These are phyloP conservation scores for Malurus melanocephalus DNA, from an alignment of 2,113 vertebrate genomes.

Conservation along the genomic window DNA sequence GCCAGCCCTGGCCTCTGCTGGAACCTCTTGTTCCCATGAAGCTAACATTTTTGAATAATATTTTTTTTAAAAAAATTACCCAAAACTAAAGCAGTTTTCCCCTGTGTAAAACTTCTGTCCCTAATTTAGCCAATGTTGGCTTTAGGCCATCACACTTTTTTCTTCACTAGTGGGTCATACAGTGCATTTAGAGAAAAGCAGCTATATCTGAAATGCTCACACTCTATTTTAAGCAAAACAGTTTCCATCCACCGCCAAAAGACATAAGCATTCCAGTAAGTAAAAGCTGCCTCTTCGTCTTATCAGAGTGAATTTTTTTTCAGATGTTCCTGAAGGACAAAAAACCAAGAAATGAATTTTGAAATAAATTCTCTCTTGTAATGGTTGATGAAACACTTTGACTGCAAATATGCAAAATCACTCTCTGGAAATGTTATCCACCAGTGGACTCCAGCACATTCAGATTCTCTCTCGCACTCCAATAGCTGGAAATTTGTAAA, in stretches of 20 bases:
- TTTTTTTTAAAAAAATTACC: background rate
- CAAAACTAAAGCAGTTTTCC: conserved; percentile 29
- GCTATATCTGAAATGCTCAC: background rate
- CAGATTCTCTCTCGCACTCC: background rate
- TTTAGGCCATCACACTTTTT: conserved; percentile 6
- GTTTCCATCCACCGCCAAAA: background rate
- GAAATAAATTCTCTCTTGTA: background rate
- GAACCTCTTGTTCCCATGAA: conserved; percentile 64
- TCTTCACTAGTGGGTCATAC: background rate
- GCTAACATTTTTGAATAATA: conserved; percentile 48
- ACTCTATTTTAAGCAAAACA: conserved; percentile 17
- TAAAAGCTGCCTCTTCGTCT: background rate
- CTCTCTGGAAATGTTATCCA: background rate
- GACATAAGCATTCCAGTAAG: background rate
- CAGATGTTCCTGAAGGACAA: background rate
- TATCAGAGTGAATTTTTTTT: background rate
- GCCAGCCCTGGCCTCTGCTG: conserved; percentile 50
- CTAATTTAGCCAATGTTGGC: conserved; percentile 26
- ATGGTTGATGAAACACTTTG: background rate
- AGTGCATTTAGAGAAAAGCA: conserved; percentile 9
- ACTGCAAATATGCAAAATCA: background rate
- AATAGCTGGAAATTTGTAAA: background rate
- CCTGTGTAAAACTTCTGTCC: conserved; percentile 23
- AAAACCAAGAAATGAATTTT: background rate
- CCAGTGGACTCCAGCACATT: background rate